phyloP scores from a whole-genome alignment of 2,888 invertebrate species.

The Euplagia quadripunctaria region DNA sequence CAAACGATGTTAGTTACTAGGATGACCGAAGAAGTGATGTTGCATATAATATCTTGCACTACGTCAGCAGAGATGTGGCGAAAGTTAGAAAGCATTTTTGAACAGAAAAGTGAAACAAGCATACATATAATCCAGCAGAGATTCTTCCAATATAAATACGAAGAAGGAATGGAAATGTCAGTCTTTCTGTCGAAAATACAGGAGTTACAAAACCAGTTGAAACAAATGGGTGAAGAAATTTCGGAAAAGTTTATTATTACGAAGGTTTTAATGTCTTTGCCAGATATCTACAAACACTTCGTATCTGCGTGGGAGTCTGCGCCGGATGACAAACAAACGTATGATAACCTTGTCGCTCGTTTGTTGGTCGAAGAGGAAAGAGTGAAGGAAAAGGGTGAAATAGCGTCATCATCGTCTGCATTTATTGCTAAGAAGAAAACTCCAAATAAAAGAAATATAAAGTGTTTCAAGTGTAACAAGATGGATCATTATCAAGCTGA shows the following conservation, averaged over 20 bases:
- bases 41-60: conserved; percentile 51
- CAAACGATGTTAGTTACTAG: conserved; percentile 50
- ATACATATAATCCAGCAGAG: conserved; percentile 60
- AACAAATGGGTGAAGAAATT: conserved; percentile 34
- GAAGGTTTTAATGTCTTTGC: too few relatives aligned
- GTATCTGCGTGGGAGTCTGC: too few relatives aligned
- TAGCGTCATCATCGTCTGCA: too few relatives aligned
- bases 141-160: conserved; percentile 31
- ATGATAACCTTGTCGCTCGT: too few relatives aligned
- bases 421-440: too few relatives aligned
- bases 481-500: too few relatives aligned
- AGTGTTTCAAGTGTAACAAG: too few relatives aligned
- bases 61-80: conserved; percentile 55
- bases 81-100: conserved; percentile 55
- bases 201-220: conserved; percentile 48
- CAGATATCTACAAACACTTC: too few relatives aligned
- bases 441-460: too few relatives aligned
- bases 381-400: too few relatives aligned
- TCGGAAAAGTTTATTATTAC: background rate
- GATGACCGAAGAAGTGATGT: conserved; percentile 52
- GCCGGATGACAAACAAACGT: too few relatives aligned
- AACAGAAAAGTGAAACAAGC: conserved; percentile 59
- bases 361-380: too few relatives aligned
- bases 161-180: conserved; percentile 20
- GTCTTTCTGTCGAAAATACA: conserved; percentile 52